A percentile compares a stretch with the other conserved stretches of the same genome.
Evolutionary conservation across 2,113 vertebrate genomes (phyloP).

Genomic region (Merops nubicus): DNA sequence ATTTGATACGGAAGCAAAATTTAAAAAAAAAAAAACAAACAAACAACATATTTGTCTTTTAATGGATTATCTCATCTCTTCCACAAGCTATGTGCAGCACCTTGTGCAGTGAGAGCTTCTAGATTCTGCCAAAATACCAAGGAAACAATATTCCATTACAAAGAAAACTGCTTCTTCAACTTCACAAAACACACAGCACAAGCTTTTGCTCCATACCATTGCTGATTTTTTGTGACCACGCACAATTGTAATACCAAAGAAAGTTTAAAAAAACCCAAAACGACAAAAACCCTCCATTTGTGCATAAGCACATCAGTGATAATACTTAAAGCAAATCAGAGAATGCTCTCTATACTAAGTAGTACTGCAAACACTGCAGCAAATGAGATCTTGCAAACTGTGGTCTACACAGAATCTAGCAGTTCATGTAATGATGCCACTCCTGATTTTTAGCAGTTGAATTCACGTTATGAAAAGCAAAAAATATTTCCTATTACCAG

Average conservation of each 20-base stretch:
- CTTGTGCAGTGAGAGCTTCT: not conserved
- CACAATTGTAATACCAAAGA: not conserved
- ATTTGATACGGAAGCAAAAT: not conserved
- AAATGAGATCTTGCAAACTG: not conserved
- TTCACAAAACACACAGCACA: not conserved
- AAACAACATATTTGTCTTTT: not conserved
- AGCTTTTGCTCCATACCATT: not conserved
- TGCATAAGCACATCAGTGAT: not conserved
- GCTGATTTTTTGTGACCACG: not conserved
- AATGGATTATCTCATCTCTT: not conserved
- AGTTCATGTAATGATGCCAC: not conserved
- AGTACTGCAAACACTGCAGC: not conserved
- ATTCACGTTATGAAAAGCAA: not conserved
- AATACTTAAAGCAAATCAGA: not conserved
- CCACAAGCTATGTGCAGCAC: not conserved
- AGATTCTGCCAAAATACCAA: not conserved
- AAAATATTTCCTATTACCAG: not conserved
- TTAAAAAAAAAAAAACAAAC: too few species aligned
- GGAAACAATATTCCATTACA: not conserved
- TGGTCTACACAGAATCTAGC: not conserved
- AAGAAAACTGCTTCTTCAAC: not conserved
- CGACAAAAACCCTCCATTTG: too few species aligned
- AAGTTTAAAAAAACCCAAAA: too few species aligned
- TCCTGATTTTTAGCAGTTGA: not conserved
- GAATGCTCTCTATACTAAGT: not conserved